phyloP scores from a whole-genome alignment of 2,797 vertebrate species.

The Cyclura pinguis region DNA sequence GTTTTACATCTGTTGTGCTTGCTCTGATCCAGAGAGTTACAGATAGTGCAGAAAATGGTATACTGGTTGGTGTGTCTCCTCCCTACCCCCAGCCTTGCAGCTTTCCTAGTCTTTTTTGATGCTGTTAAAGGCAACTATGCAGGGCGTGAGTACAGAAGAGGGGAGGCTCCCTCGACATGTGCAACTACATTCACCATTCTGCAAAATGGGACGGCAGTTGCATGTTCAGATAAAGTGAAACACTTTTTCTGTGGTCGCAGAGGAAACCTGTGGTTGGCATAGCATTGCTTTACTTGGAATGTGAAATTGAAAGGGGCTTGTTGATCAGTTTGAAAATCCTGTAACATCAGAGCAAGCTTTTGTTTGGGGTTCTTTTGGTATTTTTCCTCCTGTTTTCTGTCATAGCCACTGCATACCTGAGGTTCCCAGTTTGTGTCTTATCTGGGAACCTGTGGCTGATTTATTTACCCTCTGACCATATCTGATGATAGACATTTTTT shows the following conservation, averaged over 20 bases:
- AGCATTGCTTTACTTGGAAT: neutral
- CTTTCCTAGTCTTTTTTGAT: neutral
- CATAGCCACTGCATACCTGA: neutral
- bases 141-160: no score
- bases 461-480: neutral
- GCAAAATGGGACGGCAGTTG: no score
- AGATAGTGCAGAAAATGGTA: neutral
- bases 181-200: neutral
- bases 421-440: neutral
- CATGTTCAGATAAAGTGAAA: neutral
- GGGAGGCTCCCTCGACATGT: no score
- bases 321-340: neutral
- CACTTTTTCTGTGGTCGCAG: neutral
- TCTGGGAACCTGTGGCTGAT: neutral
- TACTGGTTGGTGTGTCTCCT: neutral
- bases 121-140: neutral
- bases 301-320: neutral
- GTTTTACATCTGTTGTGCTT: neutral
- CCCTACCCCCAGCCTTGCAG: no score
- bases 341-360: neutral
- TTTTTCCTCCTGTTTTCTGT: neutral
- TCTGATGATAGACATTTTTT: neutral
- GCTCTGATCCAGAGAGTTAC: neutral
- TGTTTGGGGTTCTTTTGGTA: neutral
- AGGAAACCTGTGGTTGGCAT: neutral